Percentiles rank a stretch among this genome's conserved stretches.
phyloP scores from a whole-genome alignment of 2,113 vertebrate species.

The Herpetotheres cachinnans region DNA sequence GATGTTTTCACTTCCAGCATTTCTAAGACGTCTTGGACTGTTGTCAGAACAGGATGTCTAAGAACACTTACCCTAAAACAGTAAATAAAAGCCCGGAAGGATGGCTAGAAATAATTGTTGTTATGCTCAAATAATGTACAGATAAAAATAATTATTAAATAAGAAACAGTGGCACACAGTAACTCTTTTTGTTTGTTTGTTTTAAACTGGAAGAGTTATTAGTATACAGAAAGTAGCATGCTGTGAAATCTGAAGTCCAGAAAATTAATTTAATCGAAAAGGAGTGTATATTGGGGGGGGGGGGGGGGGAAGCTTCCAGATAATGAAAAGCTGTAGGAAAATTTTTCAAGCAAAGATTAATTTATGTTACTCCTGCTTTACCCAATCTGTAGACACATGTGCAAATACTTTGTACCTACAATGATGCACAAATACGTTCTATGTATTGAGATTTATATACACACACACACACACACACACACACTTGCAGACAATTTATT shows the following conservation, averaged over 20 bases:
- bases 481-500: background rate
- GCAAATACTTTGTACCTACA: background rate
- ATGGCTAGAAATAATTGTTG: background rate
- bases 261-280: background rate
- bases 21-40: background rate
- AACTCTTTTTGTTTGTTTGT: no score
- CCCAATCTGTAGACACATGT: background rate
- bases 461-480: no score
- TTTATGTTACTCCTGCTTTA: background rate
- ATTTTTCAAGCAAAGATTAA: background rate
- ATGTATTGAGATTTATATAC: background rate
- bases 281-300: background rate
- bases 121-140: background rate
- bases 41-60: background rate
- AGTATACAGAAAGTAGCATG: background rate
- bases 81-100: background rate
- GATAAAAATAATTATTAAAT: background rate
- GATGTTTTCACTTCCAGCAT: background rate
- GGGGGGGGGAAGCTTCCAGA: background rate
- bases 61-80: background rate
- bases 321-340: background rate
- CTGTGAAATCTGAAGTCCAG: background rate
- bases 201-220: background rate
- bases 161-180: background rate
- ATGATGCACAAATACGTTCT: background rate